Conservation (phyloP, 2,797 vertebrate genomes). For the Pseudomugil gertrudae region DNA sequence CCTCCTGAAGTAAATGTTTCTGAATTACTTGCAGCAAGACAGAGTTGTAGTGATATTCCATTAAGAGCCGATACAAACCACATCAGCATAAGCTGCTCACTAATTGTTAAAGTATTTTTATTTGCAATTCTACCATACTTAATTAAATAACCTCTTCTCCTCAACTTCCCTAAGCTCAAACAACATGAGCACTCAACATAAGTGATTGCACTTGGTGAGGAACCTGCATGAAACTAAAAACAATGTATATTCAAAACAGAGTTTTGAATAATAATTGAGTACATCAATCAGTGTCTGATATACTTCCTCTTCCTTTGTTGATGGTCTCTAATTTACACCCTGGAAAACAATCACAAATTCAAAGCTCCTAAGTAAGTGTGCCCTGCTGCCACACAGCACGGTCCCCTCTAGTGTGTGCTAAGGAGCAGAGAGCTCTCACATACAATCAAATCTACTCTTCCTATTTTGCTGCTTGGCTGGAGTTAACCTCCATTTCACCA, state of each 20-base stretch:
- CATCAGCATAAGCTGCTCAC: neutral
- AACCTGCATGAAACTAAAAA: conserved; percentile 25
- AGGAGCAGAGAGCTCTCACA: conserved; percentile 50
- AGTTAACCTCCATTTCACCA: conserved; percentile 65
- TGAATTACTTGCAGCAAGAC: too few relatives aligned
- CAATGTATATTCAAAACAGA: conserved; percentile 29
- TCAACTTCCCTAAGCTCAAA: conserved; percentile 5
- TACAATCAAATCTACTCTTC: conserved; percentile 47
- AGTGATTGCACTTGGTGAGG: conserved; percentile 22
- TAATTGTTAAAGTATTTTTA: conserved; percentile 1
- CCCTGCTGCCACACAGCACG: conserved; percentile 66
- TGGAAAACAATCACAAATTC: conserved; percentile 72
- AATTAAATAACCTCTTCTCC: conserved; percentile 14
- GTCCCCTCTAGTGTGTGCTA: conserved; percentile 63
- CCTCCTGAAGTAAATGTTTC: too few relatives aligned
- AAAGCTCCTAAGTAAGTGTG: conserved; percentile 61
- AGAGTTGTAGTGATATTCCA: too few relatives aligned
- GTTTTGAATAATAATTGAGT: conserved; percentile 49
- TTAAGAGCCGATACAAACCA: neutral
- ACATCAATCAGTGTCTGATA: conserved; percentile 50
- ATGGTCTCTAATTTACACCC: conserved; percentile 74
- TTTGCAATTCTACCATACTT: neutral
- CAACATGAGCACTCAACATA: conserved; percentile 1
- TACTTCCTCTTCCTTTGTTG: conserved; percentile 65
- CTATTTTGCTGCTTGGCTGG: conserved; percentile 66